Evolutionary conservation across 2,113 vertebrate genomes (phyloP), one percentile per base, ranked within the genome.

Genomic region (Dendrocopos noguchii): DNA sequence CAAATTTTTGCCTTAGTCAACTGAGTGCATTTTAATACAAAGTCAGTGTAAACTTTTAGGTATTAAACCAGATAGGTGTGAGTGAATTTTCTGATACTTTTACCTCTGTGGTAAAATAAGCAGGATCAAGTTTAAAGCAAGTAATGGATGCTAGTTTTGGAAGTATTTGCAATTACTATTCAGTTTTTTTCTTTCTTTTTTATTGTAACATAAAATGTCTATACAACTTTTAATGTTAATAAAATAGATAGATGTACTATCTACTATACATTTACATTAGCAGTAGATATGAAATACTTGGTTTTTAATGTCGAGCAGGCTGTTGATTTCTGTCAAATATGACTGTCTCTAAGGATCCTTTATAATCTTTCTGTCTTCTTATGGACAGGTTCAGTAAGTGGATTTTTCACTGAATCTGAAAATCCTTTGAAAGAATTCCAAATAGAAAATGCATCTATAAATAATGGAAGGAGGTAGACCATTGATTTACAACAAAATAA

Each of bases 401-500:
- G 8, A 4, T 12, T 82, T 84, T 85, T 73, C 52, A 87, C 7
- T 57, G 42, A 93, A 80, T 77, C 42, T 1, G 1, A 84, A 90
- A 66, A 87, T 57, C 87, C 68, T 88, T 88, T 91, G 59, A 90
- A 80, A 12, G 21, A 4, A 68, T 91, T 66, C 29, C 74, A 87
- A 96, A 94, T 33, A 74, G 57, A 88, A 95, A 90, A 91, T 77
- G 12, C 56, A 76, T 87, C 55, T 67, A 95, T 96, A 94, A 96
- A 96, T 97, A 96, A 96, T 93, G 12, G 17, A 94, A 80, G 24
- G 31, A 84, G 46, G 21, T 44, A 83, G 42, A 29, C 33, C 46
- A 85, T 10, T 88, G 92, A 96, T 93, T 96, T 95, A 93, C 94
- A 94, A 63, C 74, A 82, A 95, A 95, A 94, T 85, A 96, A 96